Evolutionary conservation across 2,797 vertebrate genomes (phyloP), one percentile per base, ranked within the genome.

Genomic region (Notolepis coatsorum): DNA sequence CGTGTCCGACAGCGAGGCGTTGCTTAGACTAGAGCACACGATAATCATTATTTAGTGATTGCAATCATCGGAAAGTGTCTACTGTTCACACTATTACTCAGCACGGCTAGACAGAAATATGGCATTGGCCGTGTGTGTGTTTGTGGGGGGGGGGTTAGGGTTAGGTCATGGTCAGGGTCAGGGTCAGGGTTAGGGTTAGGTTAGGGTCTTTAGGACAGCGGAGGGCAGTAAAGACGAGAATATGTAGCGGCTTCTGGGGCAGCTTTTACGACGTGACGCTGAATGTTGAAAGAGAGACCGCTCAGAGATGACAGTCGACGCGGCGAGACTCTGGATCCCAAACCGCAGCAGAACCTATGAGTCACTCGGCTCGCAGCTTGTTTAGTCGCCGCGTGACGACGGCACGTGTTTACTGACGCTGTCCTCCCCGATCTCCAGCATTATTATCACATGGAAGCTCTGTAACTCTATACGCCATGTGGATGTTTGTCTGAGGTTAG

Each of bases 11-110:
- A 38, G 54, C 10, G 38, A 57, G n/a, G n/a, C n/a, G n/a, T n/a
- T n/a, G 27, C 38, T 39, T 18, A 47, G 61, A 53, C 23, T 28
- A 27, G 35, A 33, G n/a, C n/a, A 20, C 60, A 56, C 21, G 53
- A 69, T 61, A 47, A 54, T 54, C 43, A 45, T 77, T 73, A 51
- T 51, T 3, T 37, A 52, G 45, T 12, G 47, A 51, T 50, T 50
- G 18, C 23, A 41, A 2, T 41, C 30, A 56, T 35, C 5, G 18
- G 8, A 61, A n/a, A 47, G 30, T 48, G 56, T 42, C 24, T 25
- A 31, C 3, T n/a, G 18, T 61, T 45, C 30, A 28, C 24, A 46
- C 24, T 13, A 42, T 43, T 23, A 17, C 12, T 23, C 12, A 2
- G 25, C 12, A 37, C 5, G 35, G 35, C 35, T 18, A 47, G 18